Conservation (phyloP, 2,797 vertebrate genomes). For the Eurystomus glaucurus region DNA sequence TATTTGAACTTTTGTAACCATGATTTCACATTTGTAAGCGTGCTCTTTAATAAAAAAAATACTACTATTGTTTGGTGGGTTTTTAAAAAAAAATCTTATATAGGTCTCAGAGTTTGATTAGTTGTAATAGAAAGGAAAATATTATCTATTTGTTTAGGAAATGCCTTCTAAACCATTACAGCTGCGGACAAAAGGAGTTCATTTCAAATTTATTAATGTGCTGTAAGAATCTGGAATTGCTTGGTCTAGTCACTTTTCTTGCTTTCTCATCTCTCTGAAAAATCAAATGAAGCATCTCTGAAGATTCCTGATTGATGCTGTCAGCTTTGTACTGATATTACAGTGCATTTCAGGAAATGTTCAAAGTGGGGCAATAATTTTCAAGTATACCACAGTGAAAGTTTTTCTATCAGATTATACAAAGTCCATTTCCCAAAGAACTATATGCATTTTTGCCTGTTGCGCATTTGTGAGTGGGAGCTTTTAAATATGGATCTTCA, state of each 20-base stretch:
- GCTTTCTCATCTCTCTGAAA: conserved; percentile 80
- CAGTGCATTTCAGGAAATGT: conserved; percentile 68
- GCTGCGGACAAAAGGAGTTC: conserved; percentile 77
- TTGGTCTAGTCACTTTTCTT: conserved; percentile 76
- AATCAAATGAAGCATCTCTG: conserved; percentile 80
- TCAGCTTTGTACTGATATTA: conserved; percentile 70
- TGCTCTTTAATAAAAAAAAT: conserved; percentile 68
- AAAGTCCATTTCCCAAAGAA: conserved; percentile 40
- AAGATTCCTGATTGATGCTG: conserved; percentile 79
- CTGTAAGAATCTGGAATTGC: conserved; percentile 79
- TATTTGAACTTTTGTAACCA: conserved; percentile 53
- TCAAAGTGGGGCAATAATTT: conserved; percentile 66
- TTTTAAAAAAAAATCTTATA: not conserved
- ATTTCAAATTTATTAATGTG: conserved; percentile 80
- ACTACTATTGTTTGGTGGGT: not conserved
- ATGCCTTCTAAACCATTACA: conserved; percentile 75
- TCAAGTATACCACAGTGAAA: conserved; percentile 44
- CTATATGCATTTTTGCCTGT: conserved; percentile 14
- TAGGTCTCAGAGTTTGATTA: conserved; percentile 76
- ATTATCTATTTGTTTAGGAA: conserved; percentile 78
- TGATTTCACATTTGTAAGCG: conserved; percentile 68
- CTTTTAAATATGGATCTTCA: not conserved
- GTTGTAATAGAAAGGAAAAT: conserved; percentile 72
- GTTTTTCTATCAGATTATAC: conserved; percentile 37
- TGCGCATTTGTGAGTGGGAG: conserved; percentile 10